Base-by-base conservation (phyloP, 2,113 vertebrate species). In the Neolamprologus tretocephalus region DNA sequence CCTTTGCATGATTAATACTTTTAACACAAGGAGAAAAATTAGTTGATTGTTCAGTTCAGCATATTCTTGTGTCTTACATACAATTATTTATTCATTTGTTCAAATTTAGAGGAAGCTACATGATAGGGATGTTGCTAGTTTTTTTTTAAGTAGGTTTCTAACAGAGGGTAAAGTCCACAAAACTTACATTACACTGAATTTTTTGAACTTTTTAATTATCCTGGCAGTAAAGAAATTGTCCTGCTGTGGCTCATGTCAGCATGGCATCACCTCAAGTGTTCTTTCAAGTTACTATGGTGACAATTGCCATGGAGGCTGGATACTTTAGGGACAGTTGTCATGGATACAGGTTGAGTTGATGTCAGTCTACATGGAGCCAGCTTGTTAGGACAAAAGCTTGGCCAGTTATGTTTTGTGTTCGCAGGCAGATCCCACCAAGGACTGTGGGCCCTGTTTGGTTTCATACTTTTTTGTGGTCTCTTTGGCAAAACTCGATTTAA, bases 271-370 rank as follows among this genome's bases (percentile, higher is more conserved):
- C 53, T 75, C 45, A 23, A 63, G 23, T 45, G 23, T 14, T 82
- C 51, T 11, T 21, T 11, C 68, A 66, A 16, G 87, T 90, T 58
- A 6, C 80, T 53, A 51, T 73, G 84, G 91, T 6, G 61, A 86
- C 86, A 54, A 88, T 88, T 83, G 40, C 81, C 49, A 86, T 82
- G 61, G 86, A 89, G 87, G 58, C 81, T 9, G 80, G 33, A 53
- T n/a, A 61, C 78, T 90, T 83, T 57, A 26, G 88, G 80, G 79
- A 40, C 84, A 79, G 90, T 91, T 88, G 89, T 87, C 89, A 86
- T 84, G 86, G 92, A 55, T 63, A 92, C 57, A 40, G 54, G 61
- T 87, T 35, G 51, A 75, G 84, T 42, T 51, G 66, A 57, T 71
- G 80, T 83, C 54, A 75, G 47, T 82, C 53, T 78, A 78, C 23